phyloP scores from a whole-genome alignment of 2,113 vertebrate genomes.

The Pelmatolapia mariae region DNA sequence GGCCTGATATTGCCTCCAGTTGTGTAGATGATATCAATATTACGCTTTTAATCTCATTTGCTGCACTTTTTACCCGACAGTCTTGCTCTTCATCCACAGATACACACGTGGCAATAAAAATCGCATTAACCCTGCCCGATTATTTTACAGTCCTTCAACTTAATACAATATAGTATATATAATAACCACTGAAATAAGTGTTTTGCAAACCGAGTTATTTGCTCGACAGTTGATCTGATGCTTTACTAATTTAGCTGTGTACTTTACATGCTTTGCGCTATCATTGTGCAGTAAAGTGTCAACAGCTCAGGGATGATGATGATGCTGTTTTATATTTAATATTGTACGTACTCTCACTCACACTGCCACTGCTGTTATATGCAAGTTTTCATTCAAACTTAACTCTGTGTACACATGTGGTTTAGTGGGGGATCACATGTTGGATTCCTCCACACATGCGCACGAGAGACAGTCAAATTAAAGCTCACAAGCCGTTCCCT shows the following conservation, averaged over 20 bases:
- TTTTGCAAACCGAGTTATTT: background rate
- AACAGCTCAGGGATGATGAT: background rate
- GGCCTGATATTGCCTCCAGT: background rate
- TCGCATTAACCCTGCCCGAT: background rate
- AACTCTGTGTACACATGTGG: slow-evolving; percentile 24
- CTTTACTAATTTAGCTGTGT: background rate
- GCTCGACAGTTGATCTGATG: background rate
- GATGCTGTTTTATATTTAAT: background rate
- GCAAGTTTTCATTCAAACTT: background rate
- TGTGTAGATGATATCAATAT: rapidly evolving
- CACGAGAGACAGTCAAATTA: background rate
- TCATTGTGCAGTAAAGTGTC: slow-evolving; percentile 12
- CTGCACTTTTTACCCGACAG: background rate
- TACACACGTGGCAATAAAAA: slow-evolving; percentile 32
- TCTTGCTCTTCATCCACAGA: background rate
- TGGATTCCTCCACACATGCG: slow-evolving; percentile 26
- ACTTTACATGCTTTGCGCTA: background rate
- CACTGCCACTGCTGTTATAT: background rate
- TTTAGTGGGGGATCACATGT: slow-evolving; percentile 27
- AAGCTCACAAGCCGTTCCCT: background rate
- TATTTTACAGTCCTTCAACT: background rate
- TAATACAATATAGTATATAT: background rate
- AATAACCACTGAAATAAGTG: background rate
- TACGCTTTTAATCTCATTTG: background rate
- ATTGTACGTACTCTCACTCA: background rate